These are phyloP conservation scores for Microctonus aethiopoides DNA, from an alignment of 2,888 invertebrate genomes.

Conservation along the genomic window DNA sequence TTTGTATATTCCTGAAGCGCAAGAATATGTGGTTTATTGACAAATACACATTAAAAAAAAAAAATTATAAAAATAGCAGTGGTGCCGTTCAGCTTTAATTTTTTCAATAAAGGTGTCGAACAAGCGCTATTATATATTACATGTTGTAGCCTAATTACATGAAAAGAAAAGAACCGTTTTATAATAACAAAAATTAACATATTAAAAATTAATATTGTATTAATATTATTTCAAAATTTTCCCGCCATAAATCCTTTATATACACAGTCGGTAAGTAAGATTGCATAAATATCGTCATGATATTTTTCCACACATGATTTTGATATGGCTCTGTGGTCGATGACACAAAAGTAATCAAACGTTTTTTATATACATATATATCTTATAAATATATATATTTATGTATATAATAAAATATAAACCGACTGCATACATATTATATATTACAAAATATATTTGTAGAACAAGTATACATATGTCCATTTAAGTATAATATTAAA, in stretches of 20 bases:
- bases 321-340: not conserved
- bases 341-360: not conserved
- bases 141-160: slow-evolving; percentile 66
- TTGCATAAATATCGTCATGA: not conserved
- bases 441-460: not conserved
- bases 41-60: slow-evolving; percentile 47
- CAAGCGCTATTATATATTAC: slow-evolving; percentile 67
- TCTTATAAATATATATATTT: too few relatives aligned
- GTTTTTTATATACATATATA: not conserved
- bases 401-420: too few relatives aligned
- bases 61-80: slow-evolving; percentile 45
- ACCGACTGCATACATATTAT: too few relatives aligned
- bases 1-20: slow-evolving; percentile 51
- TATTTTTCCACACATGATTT: not conserved
- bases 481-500: not conserved
- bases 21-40: slow-evolving; percentile 48
- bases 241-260: not conserved
- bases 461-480: not conserved
- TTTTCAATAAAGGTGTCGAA: slow-evolving; percentile 64
- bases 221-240: not conserved
- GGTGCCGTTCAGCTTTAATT: slow-evolving; percentile 59
- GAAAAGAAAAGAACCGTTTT: slow-evolving; percentile 54
- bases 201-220: slow-evolving; percentile 49
- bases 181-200: slow-evolving; percentile 65
- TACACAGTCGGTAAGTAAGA: not conserved